These are phyloP conservation scores for Tethya wilhelma DNA, from an alignment of 37 sponge, comb jelly and placozoan genomes.

Conservation along the genomic window DNA sequence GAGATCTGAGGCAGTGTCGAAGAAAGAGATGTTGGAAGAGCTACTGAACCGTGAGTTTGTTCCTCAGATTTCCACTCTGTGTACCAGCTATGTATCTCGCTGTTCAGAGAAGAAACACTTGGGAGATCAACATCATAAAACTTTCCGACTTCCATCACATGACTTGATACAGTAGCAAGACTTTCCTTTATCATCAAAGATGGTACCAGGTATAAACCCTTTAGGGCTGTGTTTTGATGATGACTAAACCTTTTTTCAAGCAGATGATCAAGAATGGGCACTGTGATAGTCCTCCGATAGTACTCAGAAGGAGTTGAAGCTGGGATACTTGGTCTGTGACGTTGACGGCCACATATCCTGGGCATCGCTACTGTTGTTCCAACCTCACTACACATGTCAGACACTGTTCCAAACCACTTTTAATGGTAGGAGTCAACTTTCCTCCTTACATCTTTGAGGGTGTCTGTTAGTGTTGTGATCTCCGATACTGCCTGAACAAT, in stretches of 20 bases:
- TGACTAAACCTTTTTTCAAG: background rate
- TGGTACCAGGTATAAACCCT: background rate
- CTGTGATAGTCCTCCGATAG: conserved; percentile 1
- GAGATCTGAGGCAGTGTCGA: conserved; percentile 6
- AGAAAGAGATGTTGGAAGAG: conserved; percentile 8
- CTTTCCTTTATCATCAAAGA: background rate
- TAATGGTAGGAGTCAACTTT: conserved; percentile 21
- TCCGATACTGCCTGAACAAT: conserved; percentile 35
- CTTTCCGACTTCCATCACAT: background rate
- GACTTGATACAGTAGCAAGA: background rate
- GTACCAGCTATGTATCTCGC: conserved; percentile 20
- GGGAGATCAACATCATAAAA: background rate
- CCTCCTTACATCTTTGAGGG: conserved; percentile 25
- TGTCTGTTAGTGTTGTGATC: background rate
- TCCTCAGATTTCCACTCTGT: conserved; percentile 2
- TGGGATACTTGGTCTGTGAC: conserved; percentile 18
- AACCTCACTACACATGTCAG: conserved; percentile 7
- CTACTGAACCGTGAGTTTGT: background rate
- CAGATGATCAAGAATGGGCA: conserved; percentile 7
- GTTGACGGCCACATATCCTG: conserved; percentile 18
- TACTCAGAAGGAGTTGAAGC: conserved; percentile 6
- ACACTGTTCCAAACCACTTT: conserved; percentile 20
- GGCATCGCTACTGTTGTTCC: conserved; percentile 29
- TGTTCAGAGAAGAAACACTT: background rate
- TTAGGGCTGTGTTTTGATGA: conserved; percentile 11